These are phyloP conservation scores for Manis pentadactyla DNA, from an alignment of 2,797 vertebrate species.

Conservation along the genomic window DNA sequence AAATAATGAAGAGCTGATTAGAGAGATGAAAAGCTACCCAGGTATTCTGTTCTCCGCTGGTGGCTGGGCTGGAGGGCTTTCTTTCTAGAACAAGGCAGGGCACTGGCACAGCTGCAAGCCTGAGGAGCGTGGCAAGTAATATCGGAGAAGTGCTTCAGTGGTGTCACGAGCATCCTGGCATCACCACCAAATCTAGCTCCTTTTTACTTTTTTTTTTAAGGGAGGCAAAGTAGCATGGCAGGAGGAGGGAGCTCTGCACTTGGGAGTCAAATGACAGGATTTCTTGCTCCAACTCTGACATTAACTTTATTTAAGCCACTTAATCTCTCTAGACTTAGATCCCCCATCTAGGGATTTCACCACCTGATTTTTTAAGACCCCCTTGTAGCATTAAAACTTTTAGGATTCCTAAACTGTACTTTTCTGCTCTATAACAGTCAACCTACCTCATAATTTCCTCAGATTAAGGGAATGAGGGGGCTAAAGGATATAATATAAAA, in stretches of 20 bases:
- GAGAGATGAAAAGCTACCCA: conserved; percentile 27
- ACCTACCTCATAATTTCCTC: not conserved
- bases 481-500: conserved; percentile 20
- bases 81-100: not conserved
- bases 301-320: conserved; percentile 33
- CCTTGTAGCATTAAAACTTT: not conserved
- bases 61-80: not conserved
- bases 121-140: not conserved
- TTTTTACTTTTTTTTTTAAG: not conserved
- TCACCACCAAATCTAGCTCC: not conserved
- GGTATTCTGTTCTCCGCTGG: not conserved
- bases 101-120: not conserved
- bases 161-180: not conserved
- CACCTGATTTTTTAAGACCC: not conserved
- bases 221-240: not conserved
- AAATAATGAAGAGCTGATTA: conserved; percentile 44
- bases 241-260: not conserved
- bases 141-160: not conserved
- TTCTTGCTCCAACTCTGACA: conserved; percentile 40
- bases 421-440: conserved; percentile 27
- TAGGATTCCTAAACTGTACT: not conserved
- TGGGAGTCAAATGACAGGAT: not conserved
- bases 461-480: not conserved
- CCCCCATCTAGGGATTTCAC: not conserved
- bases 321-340: conserved; percentile 3